A percentile compares a stretch with the other conserved stretches of the same genome.
Conservation (phyloP, 2,888 invertebrate genomes). For the Brachypterus glaber region DNA sequence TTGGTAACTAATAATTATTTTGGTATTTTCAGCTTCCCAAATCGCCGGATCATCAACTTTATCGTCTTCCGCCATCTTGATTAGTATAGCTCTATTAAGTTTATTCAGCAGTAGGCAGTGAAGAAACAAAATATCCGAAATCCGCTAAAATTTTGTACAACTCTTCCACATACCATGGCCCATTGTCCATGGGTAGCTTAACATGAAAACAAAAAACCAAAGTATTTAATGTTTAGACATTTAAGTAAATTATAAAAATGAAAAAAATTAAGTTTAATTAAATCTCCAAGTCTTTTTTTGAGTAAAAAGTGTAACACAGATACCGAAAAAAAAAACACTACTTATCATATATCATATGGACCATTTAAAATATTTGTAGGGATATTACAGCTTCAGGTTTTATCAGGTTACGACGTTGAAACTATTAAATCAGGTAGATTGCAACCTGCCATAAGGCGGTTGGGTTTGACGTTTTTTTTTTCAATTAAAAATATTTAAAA, state of each 20-base stretch:
- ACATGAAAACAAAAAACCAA: constrained; percentile 28
- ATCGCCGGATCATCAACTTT: constrained; percentile 14
- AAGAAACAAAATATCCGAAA: constrained; percentile 13
- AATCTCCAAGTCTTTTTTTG: too few species aligned
- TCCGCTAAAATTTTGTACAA: constrained; percentile 10
- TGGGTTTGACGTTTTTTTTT: too few species aligned
- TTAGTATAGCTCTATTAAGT: constrained; percentile 25
- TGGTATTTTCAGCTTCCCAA: constrained; percentile 21
- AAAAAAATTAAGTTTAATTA: too few species aligned
- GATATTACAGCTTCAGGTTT: too few species aligned
- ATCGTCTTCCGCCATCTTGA: constrained; percentile 20
- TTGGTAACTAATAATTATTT: constrained; percentile 1
- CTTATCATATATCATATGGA: too few species aligned
- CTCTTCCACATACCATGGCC: constrained; percentile 31
- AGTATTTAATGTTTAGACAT: constrained; percentile 27
- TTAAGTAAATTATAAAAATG: constrained; percentile 22
- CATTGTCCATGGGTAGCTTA: constrained; percentile 36
- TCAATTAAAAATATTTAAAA: too few species aligned
- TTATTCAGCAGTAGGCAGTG: constrained; percentile 21
- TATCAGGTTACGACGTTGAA: too few species aligned
- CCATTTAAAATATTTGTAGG: too few species aligned
- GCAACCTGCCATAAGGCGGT: too few species aligned
- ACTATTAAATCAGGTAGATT: too few species aligned
- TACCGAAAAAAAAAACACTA: too few species aligned
- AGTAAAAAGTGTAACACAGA: too few species aligned